Conservation (phyloP, 2,797 vertebrate species). For the Scarus forsteni region DNA sequence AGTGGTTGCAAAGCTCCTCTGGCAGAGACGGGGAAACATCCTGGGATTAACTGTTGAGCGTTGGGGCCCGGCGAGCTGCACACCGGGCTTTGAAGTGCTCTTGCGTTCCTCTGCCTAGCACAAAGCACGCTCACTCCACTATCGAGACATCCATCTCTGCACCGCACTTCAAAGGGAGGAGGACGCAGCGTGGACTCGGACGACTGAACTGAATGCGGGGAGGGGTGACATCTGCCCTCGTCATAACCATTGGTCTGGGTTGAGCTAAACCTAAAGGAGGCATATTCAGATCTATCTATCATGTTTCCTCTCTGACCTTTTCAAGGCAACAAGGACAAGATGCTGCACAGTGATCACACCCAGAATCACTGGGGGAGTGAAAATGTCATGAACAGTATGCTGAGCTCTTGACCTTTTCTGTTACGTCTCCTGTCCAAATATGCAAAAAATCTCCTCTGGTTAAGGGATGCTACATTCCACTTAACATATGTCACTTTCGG, state of each 20-base stretch:
- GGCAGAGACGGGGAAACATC: constrained; percentile 63
- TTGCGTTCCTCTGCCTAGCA: constrained; percentile 54
- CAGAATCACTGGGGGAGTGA: constrained; percentile 3
- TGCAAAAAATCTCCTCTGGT: constrained; percentile 1
- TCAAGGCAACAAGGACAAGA: constrained; percentile 36
- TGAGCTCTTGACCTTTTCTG: constrained; percentile 49
- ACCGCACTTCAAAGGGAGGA: constrained; percentile 71
- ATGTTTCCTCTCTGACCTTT: constrained; percentile 57
- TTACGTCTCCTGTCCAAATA: constrained; percentile 13
- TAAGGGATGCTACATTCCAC: neutral
- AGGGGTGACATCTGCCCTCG: constrained; percentile 51
- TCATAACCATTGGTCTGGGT: constrained; percentile 29
- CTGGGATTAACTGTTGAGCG: constrained; percentile 76
- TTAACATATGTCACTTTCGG: constrained; percentile 18
- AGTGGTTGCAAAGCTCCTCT: constrained; percentile 59
- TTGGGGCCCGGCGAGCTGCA: constrained; percentile 65
- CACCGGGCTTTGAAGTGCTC: constrained; percentile 77
- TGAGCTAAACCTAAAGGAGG: constrained; percentile 3
- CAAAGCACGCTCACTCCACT: constrained; percentile 50
- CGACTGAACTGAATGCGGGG: constrained; percentile 32
- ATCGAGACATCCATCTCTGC: constrained; percentile 66
- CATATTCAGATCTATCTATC: constrained; percentile 34
- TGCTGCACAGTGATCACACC: constrained; percentile 1
- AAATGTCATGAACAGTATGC: constrained; percentile 36
- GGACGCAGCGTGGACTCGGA: constrained; percentile 51